Evolutionary conservation across 2,888 invertebrate genomes (phyloP), one percentile per base, ranked within the genome.

Genomic region (Eueremaeus valkanovi): DNA sequence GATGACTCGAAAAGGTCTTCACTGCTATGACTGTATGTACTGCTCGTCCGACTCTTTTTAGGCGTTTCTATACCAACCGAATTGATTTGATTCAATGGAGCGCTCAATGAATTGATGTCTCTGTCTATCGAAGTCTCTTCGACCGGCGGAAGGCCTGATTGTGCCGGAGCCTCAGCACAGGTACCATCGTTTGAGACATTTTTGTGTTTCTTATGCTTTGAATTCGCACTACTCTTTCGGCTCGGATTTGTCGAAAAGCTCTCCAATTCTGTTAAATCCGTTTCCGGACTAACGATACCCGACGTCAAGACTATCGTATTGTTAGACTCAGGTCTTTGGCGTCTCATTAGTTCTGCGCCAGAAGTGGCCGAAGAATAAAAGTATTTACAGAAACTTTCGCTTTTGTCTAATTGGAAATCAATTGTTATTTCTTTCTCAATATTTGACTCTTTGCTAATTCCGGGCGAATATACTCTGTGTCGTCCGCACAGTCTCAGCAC

Each of bases 401-500:
- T 76, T 55, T 75, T 77, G 51, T 78, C 77, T 42, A 79, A 72
- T 49, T 79, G 78, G 55, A 77, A 78, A 66, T 75, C 76, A 31
- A 78, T 77, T 31, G 31, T 40, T 13, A 73, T 29, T 45, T 45
- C 45, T n/a, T 42, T 45, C 24, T 27, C n/a, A n/a, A 36, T 6
- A 8, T 1, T 76, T 75, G 45, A 76, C 11, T 36, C 74, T 49
- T 75, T 79, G 77, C 18, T 72, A 72, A 72, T 77, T 77, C 76
- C 78, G 73, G 27, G 77, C 76, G 78, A 74, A 8, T 72, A 49
- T 29, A 63, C 73, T 21, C 72, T 75, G 3, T 77, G 77, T 51
- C 77, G 77, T 1, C 88, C 88, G 79, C 89, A 89, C 3, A 92
- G 84, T 81, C 89, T 88, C 24, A 92, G 86, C 36, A 92, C 87